Percentiles rank a stretch among this genome's conserved stretches.
phyloP scores from a whole-genome alignment of 1,140 invertebrate species.

The Drosophila mojavensis region DNA sequence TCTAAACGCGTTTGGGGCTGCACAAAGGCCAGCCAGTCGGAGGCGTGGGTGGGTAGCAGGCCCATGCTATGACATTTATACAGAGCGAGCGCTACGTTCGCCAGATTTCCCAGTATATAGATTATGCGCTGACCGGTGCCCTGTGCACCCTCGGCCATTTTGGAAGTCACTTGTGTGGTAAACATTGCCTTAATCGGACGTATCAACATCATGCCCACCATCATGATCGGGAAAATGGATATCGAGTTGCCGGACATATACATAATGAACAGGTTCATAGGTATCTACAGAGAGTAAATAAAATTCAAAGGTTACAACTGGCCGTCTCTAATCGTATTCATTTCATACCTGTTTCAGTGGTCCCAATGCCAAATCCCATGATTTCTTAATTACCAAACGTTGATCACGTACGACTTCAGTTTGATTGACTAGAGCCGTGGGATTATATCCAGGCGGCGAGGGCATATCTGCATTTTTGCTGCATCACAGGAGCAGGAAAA shows the following conservation, averaged over 20 bases:
- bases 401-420: slow-evolving; percentile 91
- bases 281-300: slow-evolving; percentile 85
- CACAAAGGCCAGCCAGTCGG: slow-evolving; percentile 99
- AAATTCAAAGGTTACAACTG: neutral
- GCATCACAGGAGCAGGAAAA: slow-evolving; percentile 14
- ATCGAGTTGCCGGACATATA: slow-evolving; percentile 99
- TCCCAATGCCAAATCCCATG: slow-evolving; percentile 98
- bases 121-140: slow-evolving; percentile 96
- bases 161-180: slow-evolving; percentile 95
- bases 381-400: slow-evolving; percentile 95
- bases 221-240: slow-evolving; percentile 99
- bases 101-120: slow-evolving; percentile 97
- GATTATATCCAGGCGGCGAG: slow-evolving; percentile 93
- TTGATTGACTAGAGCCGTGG: slow-evolving; percentile 88
- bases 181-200: slow-evolving; percentile 97
- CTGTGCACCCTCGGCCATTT: slow-evolving; percentile 97
- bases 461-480: slow-evolving; percentile 86
- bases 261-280: slow-evolving; percentile 99
- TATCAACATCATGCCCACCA: slow-evolving; percentile 99
- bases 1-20: slow-evolving; percentile 95
- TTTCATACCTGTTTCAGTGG: slow-evolving; percentile 87
- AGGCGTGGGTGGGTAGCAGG: slow-evolving; percentile 97
- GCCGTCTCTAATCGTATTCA: neutral
- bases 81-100: slow-evolving; percentile 95
- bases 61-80: slow-evolving; percentile 99